A percentile compares a stretch with the other conserved stretches of the same genome.
Evolutionary conservation across 2,888 invertebrate genomes (phyloP).

Genomic region (Drosophila barbarae): DNA sequence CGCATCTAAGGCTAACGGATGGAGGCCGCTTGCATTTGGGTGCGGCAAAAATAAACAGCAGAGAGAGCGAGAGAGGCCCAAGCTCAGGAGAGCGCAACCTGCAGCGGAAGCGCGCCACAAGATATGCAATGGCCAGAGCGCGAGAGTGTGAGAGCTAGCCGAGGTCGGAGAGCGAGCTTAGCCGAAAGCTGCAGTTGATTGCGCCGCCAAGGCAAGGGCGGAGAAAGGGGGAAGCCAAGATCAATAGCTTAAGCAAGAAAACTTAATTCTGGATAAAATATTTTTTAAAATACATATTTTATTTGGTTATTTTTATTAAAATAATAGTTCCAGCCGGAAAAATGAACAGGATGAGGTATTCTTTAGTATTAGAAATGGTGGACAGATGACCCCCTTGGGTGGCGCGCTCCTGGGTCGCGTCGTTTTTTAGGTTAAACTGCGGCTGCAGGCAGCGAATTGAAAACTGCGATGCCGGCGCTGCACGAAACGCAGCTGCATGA

Average conservation of each 20-base stretch:
- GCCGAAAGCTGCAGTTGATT: slow-evolving; percentile 46
- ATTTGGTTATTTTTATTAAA: too few species aligned
- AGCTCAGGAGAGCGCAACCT: slow-evolving; percentile 31
- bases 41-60: slow-evolving; percentile 63
- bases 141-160: slow-evolving; percentile 27
- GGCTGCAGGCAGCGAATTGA: slow-evolving; percentile 54
- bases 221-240: background rate
- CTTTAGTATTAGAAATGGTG: background rate
- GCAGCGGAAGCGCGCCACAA: slow-evolving; percentile 54
- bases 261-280: background rate
- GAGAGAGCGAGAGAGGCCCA: slow-evolving; percentile 24
- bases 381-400: background rate
- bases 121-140: slow-evolving; percentile 57
- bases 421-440: slow-evolving; percentile 68
- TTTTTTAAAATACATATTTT: background rate
- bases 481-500: slow-evolving; percentile 47
- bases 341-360: background rate
- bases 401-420: slow-evolving; percentile 20
- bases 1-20: slow-evolving; percentile 23
- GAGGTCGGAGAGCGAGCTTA: slow-evolving; percentile 36
- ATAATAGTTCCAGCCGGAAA: background rate
- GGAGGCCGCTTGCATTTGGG: slow-evolving; percentile 56
- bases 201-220: slow-evolving; percentile 25
- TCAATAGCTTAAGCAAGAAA: background rate
- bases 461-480: slow-evolving; percentile 57